phyloP scores from a whole-genome alignment of 2,888 invertebrate species.

The Malthinus seriepunctatus region DNA sequence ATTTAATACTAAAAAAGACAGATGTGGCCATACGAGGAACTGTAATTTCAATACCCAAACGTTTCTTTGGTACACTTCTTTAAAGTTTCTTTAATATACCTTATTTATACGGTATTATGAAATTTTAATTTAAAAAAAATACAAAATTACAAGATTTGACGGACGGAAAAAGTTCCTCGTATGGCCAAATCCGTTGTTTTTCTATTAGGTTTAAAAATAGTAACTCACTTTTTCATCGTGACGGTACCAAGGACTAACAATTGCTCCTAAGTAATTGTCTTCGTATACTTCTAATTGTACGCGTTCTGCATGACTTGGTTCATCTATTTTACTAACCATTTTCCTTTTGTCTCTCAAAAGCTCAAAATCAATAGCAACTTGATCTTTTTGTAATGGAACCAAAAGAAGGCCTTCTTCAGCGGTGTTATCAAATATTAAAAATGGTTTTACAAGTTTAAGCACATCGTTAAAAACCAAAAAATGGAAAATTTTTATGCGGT shows the following conservation, averaged over 20 bases:
- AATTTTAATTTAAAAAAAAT: no score
- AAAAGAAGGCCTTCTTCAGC: slow-evolving; percentile 53
- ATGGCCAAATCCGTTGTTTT: no score
- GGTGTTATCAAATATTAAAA: slow-evolving; percentile 59
- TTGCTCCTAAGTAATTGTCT: slow-evolving; percentile 68
- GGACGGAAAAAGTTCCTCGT: no score
- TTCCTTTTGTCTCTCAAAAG: slow-evolving; percentile 56
- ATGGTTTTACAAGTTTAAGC: slow-evolving; percentile 65
- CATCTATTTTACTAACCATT: slow-evolving; percentile 51
- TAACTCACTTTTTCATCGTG: slow-evolving; percentile 53
- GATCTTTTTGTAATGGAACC: slow-evolving; percentile 34
- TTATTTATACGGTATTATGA: no score
- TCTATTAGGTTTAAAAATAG: no score
- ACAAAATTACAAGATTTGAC: no score
- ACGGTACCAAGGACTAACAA: slow-evolving; percentile 88
- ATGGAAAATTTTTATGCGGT: slow-evolving; percentile 67
- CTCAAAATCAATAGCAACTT: slow-evolving; percentile 64
- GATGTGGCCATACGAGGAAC: no score
- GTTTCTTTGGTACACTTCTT: no score
- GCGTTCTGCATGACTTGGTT: slow-evolving; percentile 58
- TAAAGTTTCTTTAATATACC: no score
- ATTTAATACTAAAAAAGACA: no score
- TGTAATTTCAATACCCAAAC: no score
- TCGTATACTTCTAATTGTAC: slow-evolving; percentile 57
- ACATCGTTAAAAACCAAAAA: slow-evolving; percentile 74